A percentile compares a stretch with the other conserved stretches of the same genome.
These are phyloP conservation scores for Muschampia plurimacula DNA, from an alignment of 2,888 invertebrate genomes.

Conservation along the genomic window DNA sequence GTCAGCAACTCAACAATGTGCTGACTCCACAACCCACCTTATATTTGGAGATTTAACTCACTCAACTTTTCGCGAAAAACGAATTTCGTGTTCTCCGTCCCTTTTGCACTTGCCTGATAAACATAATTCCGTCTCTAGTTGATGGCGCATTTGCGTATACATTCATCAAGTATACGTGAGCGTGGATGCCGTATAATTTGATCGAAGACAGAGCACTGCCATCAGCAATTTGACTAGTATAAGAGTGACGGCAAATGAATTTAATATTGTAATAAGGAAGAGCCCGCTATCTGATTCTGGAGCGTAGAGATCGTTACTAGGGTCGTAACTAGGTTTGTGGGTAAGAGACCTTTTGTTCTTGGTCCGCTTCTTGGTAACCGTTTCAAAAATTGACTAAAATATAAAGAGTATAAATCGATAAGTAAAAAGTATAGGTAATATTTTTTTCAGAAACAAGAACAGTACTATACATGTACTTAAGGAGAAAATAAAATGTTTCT, in stretches of 20 bases:
- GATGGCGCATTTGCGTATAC: constrained; percentile 54
- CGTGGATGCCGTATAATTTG: constrained; percentile 72
- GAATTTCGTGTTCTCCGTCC: constrained; percentile 61
- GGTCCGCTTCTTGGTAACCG: too few relatives aligned
- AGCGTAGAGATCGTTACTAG: not conserved
- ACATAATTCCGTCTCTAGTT: constrained; percentile 56
- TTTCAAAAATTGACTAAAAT: too few relatives aligned
- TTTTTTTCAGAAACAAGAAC: too few relatives aligned
- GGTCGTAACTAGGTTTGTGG: constrained; percentile 20
- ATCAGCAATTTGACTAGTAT: constrained; percentile 62
- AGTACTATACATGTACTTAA: too few relatives aligned
- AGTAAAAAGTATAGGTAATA: too few relatives aligned
- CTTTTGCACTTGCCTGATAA: constrained; percentile 54
- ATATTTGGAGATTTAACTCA: constrained; percentile 82
- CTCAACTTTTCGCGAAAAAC: constrained; percentile 75
- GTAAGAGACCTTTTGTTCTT: not conserved
- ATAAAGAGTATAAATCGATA: too few relatives aligned
- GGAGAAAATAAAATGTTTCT: too few relatives aligned
- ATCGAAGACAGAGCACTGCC: constrained; percentile 73
- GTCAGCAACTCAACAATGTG: constrained; percentile 62
- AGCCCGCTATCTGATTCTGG: constrained; percentile 21
- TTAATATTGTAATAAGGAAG: constrained; percentile 49
- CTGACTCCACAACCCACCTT: constrained; percentile 75
- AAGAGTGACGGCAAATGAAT: constrained; percentile 57
- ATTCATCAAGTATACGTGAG: constrained; percentile 57